Evolutionary conservation across 2,888 invertebrate genomes (phyloP).

Genomic region (Ametastegia equiseti): DNA sequence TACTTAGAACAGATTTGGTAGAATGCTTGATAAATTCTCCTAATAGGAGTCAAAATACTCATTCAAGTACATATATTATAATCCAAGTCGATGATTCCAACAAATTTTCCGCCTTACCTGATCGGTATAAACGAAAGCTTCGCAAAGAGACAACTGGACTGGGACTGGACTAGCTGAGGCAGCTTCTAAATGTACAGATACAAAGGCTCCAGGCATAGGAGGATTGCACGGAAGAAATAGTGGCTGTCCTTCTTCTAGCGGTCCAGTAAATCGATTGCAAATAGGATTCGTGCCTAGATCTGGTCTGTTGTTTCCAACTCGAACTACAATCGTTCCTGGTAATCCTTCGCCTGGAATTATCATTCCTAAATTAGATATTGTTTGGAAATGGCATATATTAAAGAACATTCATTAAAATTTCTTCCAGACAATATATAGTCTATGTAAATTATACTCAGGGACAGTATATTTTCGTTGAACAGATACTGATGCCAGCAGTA

Average conservation of each 20-base stretch:
- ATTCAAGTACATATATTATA: no score
- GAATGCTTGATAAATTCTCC: no score
- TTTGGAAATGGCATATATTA: not conserved
- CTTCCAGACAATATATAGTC: no score
- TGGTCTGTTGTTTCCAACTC: slow-evolving; percentile 95
- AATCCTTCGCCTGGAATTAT: slow-evolving; percentile 82
- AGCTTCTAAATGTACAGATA: slow-evolving; percentile 92
- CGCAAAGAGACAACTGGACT: slow-evolving; percentile 92
- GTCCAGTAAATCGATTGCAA: slow-evolving; percentile 93
- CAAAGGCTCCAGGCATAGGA: slow-evolving; percentile 96
- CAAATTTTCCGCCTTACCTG: no score
- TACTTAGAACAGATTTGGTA: no score
- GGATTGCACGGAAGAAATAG: slow-evolving; percentile 95
- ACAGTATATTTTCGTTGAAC: no score
- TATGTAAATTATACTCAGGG: no score
- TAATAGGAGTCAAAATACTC: not conserved
- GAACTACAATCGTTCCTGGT: slow-evolving; percentile 91
- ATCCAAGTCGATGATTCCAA: no score
- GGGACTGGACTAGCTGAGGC: slow-evolving; percentile 72
- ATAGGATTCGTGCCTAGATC: slow-evolving; percentile 94
- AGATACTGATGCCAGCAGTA: no score
- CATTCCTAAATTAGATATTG: not conserved
- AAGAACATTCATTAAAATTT: no score
- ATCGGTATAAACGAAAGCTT: slow-evolving; percentile 96
- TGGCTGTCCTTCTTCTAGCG: slow-evolving; percentile 92